Conservation (phyloP, 2,888 invertebrate species). For the Cheilosia vulpina region DNA sequence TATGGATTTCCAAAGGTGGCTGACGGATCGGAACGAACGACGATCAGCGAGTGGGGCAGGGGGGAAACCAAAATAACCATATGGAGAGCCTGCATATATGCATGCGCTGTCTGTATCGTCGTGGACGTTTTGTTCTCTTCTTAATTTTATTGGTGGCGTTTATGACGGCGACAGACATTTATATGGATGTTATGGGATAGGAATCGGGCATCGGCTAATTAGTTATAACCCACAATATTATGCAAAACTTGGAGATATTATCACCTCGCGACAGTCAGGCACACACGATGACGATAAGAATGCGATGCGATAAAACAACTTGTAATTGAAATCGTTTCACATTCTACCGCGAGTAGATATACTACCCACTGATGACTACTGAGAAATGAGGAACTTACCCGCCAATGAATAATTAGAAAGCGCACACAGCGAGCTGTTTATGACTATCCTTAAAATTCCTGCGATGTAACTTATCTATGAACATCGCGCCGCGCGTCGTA, state of each 20-base stretch:
- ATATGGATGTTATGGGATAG: constrained; percentile 62
- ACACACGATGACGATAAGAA: constrained; percentile 51
- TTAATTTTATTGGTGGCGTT: constrained; percentile 73
- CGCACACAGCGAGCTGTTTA: constrained; percentile 59
- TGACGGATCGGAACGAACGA: constrained; percentile 1
- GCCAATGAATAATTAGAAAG: constrained; percentile 65
- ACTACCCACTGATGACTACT: constrained; percentile 22
- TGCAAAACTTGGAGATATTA: constrained; percentile 64
- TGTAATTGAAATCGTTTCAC: constrained; percentile 76
- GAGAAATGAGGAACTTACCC: constrained; percentile 51
- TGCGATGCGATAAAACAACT: constrained; percentile 70
- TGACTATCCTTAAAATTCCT: constrained; percentile 73
- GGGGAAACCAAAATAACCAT: neutral
- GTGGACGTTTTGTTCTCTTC: constrained; percentile 24
- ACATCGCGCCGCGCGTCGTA: constrained; percentile 33
- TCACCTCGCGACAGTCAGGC: constrained; percentile 31
- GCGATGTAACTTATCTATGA: constrained; percentile 33
- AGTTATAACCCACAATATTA: constrained; percentile 67
- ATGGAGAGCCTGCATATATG: constrained; percentile 23
- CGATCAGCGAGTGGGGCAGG: neutral
- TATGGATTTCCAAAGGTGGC: constrained; percentile 66
- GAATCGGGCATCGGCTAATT: constrained; percentile 66
- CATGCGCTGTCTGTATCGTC: constrained; percentile 36
- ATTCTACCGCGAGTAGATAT: constrained; percentile 41
- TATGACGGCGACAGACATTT: constrained; percentile 72